Evolutionary conservation across 2,797 vertebrate species (phyloP), one percentile per base, ranked within the genome.

Genomic region (Periophthalmus magnuspinnatus): DNA sequence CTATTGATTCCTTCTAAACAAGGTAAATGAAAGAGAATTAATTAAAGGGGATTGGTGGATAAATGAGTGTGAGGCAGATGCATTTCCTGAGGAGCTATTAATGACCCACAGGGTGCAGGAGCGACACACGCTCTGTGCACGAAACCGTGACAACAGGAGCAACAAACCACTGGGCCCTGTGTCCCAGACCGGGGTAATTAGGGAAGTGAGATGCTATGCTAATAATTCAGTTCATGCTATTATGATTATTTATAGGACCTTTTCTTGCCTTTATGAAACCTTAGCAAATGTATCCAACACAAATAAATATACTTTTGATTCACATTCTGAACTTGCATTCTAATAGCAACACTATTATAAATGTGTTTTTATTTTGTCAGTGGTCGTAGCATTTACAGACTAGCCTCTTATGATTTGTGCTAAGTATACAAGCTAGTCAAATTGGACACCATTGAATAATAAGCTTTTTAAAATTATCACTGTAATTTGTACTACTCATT

Each of bases 21-120:
- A 87, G 88, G 90, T 75, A 84, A 93, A 88, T 79, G 83, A 87
- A 93, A 92, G 90, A 85, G 86, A 94, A 94, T 94, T 93, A 92
- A 83, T 92, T 93, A 93, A 92, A 92, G 65, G 82, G 80, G 91
- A 93, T 94, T 89, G 92, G 93, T 86, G 86, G 91, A 91, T 92
- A 89, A 92, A 93, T 81, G 88, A 91, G 88, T 89, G 83, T 64
- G 79, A 74, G 74, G 70, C 72, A 76, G 86, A 90, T 75, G 86
- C 68, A 84, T 74, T 75, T 90, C 81, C 89, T 67, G 19, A 74
- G 82, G 84, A 78, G 72, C 68, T 74, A 81, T 84, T 90, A 91
- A 90, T 89, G 90, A 90, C 87, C 83, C 78, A 70, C 68, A 61
- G 81, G 84, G 79, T 72, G 74, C 78, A 84, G 58, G 72, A 86